Base-by-base conservation (phyloP, 2,888 invertebrate genomes). In the Phaedon cochleariae region DNA sequence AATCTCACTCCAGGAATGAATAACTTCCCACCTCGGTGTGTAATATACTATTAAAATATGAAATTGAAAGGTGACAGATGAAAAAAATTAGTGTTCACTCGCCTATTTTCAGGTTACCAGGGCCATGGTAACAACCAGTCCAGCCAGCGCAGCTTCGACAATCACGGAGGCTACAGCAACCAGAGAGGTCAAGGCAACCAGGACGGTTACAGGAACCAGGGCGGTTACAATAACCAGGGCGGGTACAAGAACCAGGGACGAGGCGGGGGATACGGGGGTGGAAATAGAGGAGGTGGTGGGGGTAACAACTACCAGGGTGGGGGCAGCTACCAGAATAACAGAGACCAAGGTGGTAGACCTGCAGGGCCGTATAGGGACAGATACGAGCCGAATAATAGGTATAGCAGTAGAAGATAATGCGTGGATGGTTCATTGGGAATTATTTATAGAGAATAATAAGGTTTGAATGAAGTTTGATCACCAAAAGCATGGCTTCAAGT, bases 301-400 rank as follows among this genome's bases (percentile, higher is more conserved):
- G 54, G 21, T 18, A 49, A 61, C 2, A 59, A 61, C 17, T 57
- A 67, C 6, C 67, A 52, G 22, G 53, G 65, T 12, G 29, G 54
- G 26, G 57, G 53, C 5, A 52, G 59, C 2, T 59, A 60, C 46
- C 46, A 58, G 12, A 61, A 46, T 31, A 62, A 64, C 37, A 48
- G 63, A 52, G 64, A 69, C 41, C 55, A 65, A 52, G 41, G 64
- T n/a, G 67, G 69, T 22, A 69, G 80, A 57, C 74, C 73, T 5
- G 75, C 79, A 20, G 81, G 81, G 17, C 81, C 82, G 0, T 80
- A 82, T 52, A 73, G 75, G 45, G 80, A 81, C 59, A 73, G 77
- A 65, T 80, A 78, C 65, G 77, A 76, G 59, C 12, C 68, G 6
- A 62, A 76, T 65, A 3, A 57, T 62, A 63, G 76, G 54, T 76